These are phyloP conservation scores for Mayetiola destructor DNA, from an alignment of 2,888 invertebrate species.

Conservation along the genomic window DNA sequence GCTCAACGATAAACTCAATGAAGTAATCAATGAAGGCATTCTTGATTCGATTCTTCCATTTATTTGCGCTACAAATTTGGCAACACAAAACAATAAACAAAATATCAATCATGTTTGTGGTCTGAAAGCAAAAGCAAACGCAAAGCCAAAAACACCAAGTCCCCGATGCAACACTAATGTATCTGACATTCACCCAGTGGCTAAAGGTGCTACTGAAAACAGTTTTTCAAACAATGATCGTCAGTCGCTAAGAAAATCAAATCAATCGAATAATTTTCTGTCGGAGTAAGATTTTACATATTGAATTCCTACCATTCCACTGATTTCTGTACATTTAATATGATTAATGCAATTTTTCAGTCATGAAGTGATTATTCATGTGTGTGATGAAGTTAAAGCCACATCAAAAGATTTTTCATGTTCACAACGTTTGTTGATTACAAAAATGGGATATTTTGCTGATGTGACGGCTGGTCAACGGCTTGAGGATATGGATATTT, in stretches of 20 bases:
- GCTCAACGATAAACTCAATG: conserved; percentile 29
- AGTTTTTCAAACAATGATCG: conserved; percentile 1
- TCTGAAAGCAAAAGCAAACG: background rate
- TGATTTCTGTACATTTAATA: background rate
- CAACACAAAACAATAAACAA: background rate
- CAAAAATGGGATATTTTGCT: conserved; percentile 92
- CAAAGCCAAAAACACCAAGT: background rate
- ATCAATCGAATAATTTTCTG: background rate
- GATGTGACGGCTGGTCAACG: conserved; percentile 71
- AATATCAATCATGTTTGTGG: conserved; percentile 7
- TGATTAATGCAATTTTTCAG: conserved; percentile 31
- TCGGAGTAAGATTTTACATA: background rate
- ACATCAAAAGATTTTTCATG: conserved; percentile 80
- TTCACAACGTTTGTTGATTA: conserved; percentile 67
- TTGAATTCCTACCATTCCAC: background rate
- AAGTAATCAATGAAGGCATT: conserved; percentile 67
- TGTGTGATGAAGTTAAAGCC: conserved; percentile 86
- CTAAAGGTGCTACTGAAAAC: no score
- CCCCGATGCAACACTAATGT: background rate
- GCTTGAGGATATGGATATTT: conserved; percentile 86
- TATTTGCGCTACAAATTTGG: conserved; percentile 36
- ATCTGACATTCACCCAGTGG: no score
- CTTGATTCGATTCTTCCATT: conserved; percentile 70
- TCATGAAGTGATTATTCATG: conserved; percentile 81
- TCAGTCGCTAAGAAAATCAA: background rate